Evolutionary conservation across 2,797 vertebrate species (phyloP).

Genomic region (Ceryle rudis): DNA sequence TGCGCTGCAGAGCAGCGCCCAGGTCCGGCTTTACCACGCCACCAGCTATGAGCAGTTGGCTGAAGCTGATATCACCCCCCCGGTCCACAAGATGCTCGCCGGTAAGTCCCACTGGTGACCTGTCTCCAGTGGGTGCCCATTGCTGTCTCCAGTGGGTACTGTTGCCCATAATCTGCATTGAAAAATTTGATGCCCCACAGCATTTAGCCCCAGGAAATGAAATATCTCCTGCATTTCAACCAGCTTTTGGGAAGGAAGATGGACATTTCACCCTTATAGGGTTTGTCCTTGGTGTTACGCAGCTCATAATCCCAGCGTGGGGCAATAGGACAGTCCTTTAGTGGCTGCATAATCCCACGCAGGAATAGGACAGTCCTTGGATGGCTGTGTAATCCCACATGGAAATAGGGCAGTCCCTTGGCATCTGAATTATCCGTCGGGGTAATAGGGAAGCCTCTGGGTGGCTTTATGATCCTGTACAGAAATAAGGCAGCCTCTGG

Average conservation of each 20-base stretch:
- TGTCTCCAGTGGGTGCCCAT: not conserved
- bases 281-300: rapidly evolving
- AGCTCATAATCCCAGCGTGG: rapidly evolving
- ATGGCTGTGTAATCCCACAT: not conserved
- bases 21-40: constrained; percentile 92
- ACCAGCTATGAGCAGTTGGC: constrained; percentile 91
- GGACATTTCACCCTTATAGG: rapidly evolving
- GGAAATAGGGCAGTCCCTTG: no score
- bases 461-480: not conserved
- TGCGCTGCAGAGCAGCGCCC: constrained; percentile 92
- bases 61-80: constrained; percentile 94
- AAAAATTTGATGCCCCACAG: rapidly evolving
- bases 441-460: not conserved
- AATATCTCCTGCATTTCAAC: rapidly evolving
- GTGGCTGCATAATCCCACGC: not conserved
- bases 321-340: not conserved
- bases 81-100: constrained; percentile 98
- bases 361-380: not conserved
- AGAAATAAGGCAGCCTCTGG: not conserved
- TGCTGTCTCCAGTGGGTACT: rapidly evolving
- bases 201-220: rapidly evolving
- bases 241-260: rapidly evolving
- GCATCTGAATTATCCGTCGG: rapidly evolving
- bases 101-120: constrained; percentile 70
- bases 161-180: rapidly evolving